phyloP scores from a whole-genome alignment of 2,113 vertebrate genomes.

The Ictidomys tridecemlineatus region DNA sequence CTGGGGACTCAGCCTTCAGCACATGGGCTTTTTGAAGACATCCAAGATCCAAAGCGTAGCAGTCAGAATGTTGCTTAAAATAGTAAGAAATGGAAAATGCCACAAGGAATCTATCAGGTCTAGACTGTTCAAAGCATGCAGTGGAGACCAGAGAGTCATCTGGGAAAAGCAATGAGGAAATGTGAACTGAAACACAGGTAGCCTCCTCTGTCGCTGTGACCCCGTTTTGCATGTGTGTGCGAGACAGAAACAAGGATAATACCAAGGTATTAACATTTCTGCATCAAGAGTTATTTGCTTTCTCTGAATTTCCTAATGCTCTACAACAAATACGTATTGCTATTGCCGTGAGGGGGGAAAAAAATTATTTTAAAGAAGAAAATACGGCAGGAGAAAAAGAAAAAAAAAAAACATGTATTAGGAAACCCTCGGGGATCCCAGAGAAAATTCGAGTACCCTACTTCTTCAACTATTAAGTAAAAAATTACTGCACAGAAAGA shows the following conservation, averaged over 20 bases:
- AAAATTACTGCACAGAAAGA: conserved; percentile 67
- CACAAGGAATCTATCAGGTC: neutral
- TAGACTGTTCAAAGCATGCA: neutral
- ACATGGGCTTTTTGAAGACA: neutral
- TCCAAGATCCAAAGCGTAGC: neutral
- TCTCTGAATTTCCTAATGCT: neutral
- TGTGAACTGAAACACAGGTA: neutral
- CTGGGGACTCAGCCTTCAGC: too few species aligned
- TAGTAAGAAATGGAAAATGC: neutral
- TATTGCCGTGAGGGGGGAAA: neutral
- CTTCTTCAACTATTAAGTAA: conserved; percentile 38
- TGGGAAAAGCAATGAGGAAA: neutral
- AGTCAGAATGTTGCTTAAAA: neutral
- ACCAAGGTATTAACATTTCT: neutral
- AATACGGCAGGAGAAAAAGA: neutral
- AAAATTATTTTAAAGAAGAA: conserved; percentile 37
- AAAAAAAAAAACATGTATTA: conserved; percentile 24
- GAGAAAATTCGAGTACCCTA: conserved; percentile 62
- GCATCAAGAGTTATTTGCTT: neutral
- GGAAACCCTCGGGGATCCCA: conserved; percentile 36
- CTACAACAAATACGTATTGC: neutral
- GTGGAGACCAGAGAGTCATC: neutral
- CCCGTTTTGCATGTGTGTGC: neutral
- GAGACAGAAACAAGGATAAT: neutral
- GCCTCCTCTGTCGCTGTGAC: neutral